phyloP scores from a whole-genome alignment of 2,797 vertebrate species.

The Tympanoctomys barrerae region DNA sequence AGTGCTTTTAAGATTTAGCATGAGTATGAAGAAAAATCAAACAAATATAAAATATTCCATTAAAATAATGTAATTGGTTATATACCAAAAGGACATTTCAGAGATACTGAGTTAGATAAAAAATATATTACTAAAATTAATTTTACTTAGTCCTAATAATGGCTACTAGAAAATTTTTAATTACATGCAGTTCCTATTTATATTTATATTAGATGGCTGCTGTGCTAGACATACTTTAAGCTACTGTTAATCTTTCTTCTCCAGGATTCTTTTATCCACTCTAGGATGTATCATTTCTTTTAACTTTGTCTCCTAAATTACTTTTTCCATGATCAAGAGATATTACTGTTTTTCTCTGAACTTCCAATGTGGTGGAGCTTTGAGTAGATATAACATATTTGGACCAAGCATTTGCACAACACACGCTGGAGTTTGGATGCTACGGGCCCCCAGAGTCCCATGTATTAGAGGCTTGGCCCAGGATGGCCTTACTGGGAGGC shows the following conservation, averaged over 20 bases:
- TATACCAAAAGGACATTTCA: conserved; percentile 2
- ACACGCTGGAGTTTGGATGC: background rate
- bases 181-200: background rate
- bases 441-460: background rate
- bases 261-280: background rate
- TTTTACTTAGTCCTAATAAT: background rate
- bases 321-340: background rate
- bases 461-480: background rate
- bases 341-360: background rate
- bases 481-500: too few relatives aligned
- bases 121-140: background rate
- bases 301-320: conserved; percentile 28
- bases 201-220: background rate
- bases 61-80: conserved; percentile 45
- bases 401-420: background rate
- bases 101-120: background rate
- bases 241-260: background rate
- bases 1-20: background rate
- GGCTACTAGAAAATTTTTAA: background rate
- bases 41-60: background rate
- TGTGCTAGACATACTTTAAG: background rate
- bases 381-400: background rate
- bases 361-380: background rate
- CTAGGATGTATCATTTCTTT: background rate
- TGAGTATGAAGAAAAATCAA: background rate